Base-by-base conservation (phyloP, 2,113 vertebrate genomes). In the Oceanodroma tethys region DNA sequence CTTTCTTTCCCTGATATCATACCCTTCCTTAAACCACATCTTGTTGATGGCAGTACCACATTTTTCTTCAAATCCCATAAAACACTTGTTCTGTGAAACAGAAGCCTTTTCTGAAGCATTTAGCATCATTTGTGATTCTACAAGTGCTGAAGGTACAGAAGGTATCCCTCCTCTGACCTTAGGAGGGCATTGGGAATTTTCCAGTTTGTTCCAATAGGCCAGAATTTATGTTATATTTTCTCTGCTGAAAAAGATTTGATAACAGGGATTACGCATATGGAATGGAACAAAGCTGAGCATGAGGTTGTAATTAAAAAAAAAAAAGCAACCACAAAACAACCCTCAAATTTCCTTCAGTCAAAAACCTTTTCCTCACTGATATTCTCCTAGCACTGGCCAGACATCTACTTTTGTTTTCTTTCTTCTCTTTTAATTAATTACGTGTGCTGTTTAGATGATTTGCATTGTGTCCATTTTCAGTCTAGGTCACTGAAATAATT, bases 191-290 rank as follows among this genome's bases (percentile, higher is more conserved):
- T n/a, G 48, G 42, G 66, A 74, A 20, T 12, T 66, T 8, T 74
- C 81, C 71, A 40, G 18, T 48, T 58, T 1, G 1, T n/a, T 47
- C 52, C 76, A 59, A 10, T 0, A 15, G 4, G 16, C 16, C 59
- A 34, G 70, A 50, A 78, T 62, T 67, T 11, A 32, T 2, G 5
- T 38, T 16, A 6, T 4, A 25, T 48, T 60, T 73, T 29, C 43
- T 60, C 22, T 68, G 32, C 30, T 25, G 48, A 20, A 78, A 55
- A 6, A 55, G 36, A 40, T 34, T 26, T 50, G 43, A 8, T 19
- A 40, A 21, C 7, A 7, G 22, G 19, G n/a, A 38, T 59, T 27
- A 5, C 2, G 4, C 18, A 5, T 0, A 2, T 2, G 36, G 59
- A 73, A 60, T 0, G 4, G 36, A 60, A 16, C 34, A 52, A 56